phyloP scores from a whole-genome alignment of 1,140 invertebrate genomes.

The Neodiprion lecontei region DNA sequence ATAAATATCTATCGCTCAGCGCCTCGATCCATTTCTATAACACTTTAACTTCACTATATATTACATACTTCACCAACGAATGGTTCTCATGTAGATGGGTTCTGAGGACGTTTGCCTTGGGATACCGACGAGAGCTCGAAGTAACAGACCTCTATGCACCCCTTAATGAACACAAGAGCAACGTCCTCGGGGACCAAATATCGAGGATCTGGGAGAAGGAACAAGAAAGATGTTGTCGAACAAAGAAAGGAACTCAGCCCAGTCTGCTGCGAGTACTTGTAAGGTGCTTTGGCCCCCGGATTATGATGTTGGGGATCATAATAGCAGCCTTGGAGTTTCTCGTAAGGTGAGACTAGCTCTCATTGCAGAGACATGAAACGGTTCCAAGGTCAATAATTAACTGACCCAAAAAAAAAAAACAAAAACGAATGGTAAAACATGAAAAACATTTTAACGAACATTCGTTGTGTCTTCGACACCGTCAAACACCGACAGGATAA shows the following conservation, averaged over 20 bases:
- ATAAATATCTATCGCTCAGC: too few relatives aligned
- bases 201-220: conserved; percentile 64
- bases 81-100: conserved; percentile 62
- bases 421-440: not conserved
- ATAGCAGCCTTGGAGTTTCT: conserved; percentile 63
- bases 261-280: conserved; percentile 57
- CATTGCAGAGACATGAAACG: conserved; percentile 31
- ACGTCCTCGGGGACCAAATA: conserved; percentile 64
- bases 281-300: conserved; percentile 58
- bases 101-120: conserved; percentile 62
- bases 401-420: not conserved
- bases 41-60: too few relatives aligned
- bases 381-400: not conserved
- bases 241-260: conserved; percentile 37
- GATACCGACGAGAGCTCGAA: conserved; percentile 67
- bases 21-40: too few relatives aligned
- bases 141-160: conserved; percentile 68
- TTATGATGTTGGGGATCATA: conserved; percentile 58
- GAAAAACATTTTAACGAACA: conserved; percentile 37
- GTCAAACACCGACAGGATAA: conserved; percentile 66
- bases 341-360: conserved; percentile 52
- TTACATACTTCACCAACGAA: too few relatives aligned
- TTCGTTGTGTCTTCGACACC: conserved; percentile 45
- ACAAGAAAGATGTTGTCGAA: conserved; percentile 29
- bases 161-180: conserved; percentile 67